Conservation (phyloP, 2,888 invertebrate genomes). For the Tetranychus piercei region DNA sequence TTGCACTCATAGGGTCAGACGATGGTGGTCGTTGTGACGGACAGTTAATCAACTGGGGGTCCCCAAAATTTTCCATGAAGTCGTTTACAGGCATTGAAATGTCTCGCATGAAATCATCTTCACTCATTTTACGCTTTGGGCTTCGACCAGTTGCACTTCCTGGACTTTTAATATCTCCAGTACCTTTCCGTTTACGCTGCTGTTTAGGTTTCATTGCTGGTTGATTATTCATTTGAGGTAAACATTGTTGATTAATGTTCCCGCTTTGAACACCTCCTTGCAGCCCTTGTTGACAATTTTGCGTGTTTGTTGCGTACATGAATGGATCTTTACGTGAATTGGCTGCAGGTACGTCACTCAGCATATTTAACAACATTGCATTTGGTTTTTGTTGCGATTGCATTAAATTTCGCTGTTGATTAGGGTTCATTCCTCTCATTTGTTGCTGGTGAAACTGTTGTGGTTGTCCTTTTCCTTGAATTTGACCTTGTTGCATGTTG, state of each 20-base stretch:
- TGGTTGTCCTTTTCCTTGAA: conserved; percentile 16
- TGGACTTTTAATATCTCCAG: conserved; percentile 28
- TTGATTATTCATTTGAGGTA: conserved; percentile 11
- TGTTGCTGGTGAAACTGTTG: conserved; percentile 17
- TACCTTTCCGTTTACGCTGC: conserved; percentile 27
- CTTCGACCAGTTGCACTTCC: conserved; percentile 30
- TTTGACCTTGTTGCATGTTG: conserved; percentile 11
- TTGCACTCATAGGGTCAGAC: background rate
- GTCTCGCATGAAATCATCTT: conserved; percentile 27
- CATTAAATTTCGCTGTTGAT: conserved; percentile 20
- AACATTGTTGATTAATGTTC: conserved; percentile 17
- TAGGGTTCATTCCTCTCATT: conserved; percentile 14
- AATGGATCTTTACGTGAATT: conserved; percentile 16
- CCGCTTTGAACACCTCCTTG: conserved; percentile 2
- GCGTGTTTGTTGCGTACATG: background rate
- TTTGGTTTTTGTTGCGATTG: conserved; percentile 29
- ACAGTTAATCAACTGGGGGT: background rate
- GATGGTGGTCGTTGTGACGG: background rate
- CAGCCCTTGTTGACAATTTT: conserved; percentile 13
- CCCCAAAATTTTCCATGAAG: conserved; percentile 21
- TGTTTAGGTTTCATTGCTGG: conserved; percentile 14
- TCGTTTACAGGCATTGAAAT: conserved; percentile 25
- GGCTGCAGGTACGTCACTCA: conserved; percentile 27
- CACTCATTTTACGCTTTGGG: conserved; percentile 31
- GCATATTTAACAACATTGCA: conserved; percentile 27